phyloP scores from a whole-genome alignment of 2,113 vertebrate species.

The Arizona elegans region DNA sequence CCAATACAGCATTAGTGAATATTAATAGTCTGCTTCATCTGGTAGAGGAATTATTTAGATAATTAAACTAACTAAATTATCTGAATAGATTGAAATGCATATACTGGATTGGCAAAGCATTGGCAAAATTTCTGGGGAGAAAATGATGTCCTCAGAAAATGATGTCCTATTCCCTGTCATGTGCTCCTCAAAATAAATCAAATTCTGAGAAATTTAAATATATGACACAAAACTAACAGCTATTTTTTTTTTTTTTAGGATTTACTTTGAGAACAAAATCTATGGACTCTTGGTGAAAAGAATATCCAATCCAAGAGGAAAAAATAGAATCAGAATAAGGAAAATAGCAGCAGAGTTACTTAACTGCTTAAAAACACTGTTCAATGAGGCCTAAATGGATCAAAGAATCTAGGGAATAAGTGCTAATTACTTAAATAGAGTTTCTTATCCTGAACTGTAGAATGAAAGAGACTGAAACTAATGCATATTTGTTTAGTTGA shows the following conservation, averaged over 20 bases:
- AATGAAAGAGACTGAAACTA: constrained; percentile 14
- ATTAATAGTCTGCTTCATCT: background rate
- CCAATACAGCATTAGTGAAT: background rate
- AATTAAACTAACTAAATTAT: background rate
- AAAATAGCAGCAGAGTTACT: background rate
- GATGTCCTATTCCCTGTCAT: background rate
- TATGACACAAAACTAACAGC: background rate
- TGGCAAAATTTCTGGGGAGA: background rate
- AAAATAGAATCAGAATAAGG: background rate
- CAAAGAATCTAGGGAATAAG: background rate
- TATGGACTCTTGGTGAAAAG: background rate
- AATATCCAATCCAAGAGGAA: background rate
- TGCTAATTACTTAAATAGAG: constrained; percentile 17
- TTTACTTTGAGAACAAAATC: background rate
- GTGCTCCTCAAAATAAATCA: background rate
- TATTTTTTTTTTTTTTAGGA: background rate
- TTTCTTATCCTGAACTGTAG: constrained; percentile 1
- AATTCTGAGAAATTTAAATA: background rate
- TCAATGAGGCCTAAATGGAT: constrained; percentile 6
- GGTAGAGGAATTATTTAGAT: background rate
- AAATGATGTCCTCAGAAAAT: background rate
- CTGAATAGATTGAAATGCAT: background rate
- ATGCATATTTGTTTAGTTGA: background rate
- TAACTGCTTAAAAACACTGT: background rate
- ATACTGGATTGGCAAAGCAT: background rate